These are phyloP conservation scores for Cheiracanthium punctorium DNA, from an alignment of 2,888 invertebrate species.

Conservation along the genomic window DNA sequence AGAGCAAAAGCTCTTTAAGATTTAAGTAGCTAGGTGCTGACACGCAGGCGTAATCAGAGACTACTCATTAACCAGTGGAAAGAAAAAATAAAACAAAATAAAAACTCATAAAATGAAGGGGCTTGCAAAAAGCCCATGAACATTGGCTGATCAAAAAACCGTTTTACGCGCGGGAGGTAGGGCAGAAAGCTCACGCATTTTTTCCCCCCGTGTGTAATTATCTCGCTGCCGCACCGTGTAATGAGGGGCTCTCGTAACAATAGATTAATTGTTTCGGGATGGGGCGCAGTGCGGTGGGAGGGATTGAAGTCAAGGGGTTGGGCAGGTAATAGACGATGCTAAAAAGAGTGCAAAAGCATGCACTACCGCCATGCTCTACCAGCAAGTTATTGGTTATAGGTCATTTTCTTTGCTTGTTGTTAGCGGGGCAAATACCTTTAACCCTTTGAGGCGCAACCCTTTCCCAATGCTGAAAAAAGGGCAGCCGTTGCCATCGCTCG, in stretches of 20 bases:
- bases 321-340: neutral
- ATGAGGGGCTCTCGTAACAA: conserved; percentile 34
- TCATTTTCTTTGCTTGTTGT: too few relatives aligned
- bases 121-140: neutral
- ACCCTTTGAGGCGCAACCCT: too few relatives aligned
- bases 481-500: too few relatives aligned
- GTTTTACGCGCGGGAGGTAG: neutral
- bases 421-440: too few relatives aligned
- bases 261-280: conserved; percentile 51
- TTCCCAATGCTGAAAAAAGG: too few relatives aligned
- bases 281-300: neutral
- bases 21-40: neutral
- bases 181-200: conserved; percentile 2
- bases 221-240: conserved; percentile 25
- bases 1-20: neutral
- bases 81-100: neutral
- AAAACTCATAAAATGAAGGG: neutral
- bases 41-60: conserved; percentile 5
- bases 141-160: neutral
- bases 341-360: too few relatives aligned
- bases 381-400: too few relatives aligned
- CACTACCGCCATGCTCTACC: too few relatives aligned
- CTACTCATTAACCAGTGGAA: neutral
- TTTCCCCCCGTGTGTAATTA: conserved; percentile 37
- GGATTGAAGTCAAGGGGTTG: neutral